These are phyloP conservation scores for Archaeoteleia sp. DNA, from an alignment of 2,888 invertebrate species.

Conservation along the genomic window DNA sequence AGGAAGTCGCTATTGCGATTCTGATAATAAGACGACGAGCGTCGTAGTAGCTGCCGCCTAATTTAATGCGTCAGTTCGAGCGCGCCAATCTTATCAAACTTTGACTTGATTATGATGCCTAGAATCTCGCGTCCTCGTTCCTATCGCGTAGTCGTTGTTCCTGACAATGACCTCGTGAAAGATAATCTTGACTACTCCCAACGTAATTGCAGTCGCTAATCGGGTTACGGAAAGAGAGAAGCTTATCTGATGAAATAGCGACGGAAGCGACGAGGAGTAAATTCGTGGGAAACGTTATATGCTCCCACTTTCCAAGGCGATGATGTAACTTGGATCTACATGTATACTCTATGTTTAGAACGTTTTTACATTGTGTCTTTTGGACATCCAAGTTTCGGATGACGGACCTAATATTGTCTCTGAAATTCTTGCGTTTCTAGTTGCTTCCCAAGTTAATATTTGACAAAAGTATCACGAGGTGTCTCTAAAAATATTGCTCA, in stretches of 20 bases:
- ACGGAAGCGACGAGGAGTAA: background rate
- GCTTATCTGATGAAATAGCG: constrained; percentile 23
- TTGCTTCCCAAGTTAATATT: no score
- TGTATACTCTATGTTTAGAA: no score
- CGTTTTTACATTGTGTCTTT: no score
- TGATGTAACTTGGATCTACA: no score
- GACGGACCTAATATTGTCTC: no score
- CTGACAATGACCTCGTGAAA: constrained; percentile 37
- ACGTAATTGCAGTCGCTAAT: constrained; percentile 31
- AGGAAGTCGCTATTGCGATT: constrained; percentile 15
- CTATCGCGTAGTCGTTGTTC: constrained; percentile 19
- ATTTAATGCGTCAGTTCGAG: constrained; percentile 33
- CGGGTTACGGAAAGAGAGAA: constrained; percentile 25
- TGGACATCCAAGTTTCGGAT: no score
- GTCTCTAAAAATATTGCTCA: no score
- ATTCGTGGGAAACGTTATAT: no score
- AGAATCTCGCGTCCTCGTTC: constrained; percentile 20
- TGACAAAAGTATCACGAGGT: no score
- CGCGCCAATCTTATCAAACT: constrained; percentile 37
- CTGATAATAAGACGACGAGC: constrained; percentile 22
- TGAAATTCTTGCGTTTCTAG: no score
- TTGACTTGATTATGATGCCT: constrained; percentile 38
- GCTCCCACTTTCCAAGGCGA: no score
- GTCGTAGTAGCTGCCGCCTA: constrained; percentile 8
- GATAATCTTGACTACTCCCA: constrained; percentile 26